Base-by-base conservation (phyloP, 1,140 invertebrate genomes). In the Camponotus floridanus region DNA sequence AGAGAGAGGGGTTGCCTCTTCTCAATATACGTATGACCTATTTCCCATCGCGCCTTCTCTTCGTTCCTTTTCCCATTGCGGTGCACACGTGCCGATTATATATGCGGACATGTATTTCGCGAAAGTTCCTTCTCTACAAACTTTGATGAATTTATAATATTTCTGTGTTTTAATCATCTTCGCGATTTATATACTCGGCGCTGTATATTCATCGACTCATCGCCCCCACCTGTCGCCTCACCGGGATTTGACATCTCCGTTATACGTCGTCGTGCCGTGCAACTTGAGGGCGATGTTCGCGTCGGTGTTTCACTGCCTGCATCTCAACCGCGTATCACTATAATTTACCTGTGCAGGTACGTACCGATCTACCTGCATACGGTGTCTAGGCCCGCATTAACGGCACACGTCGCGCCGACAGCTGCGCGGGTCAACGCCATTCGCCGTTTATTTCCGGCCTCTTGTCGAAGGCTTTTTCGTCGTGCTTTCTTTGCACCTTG, bases 371-470 rank as follows among this genome's bases (percentile, higher is more conserved):
- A 79, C 76, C 64, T 68, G 76, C 64, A 21, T 26, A 13, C n/a
- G 15, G 15, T 15, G 15, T 42, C 51, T 55, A 8, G 21, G 18
- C 39, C 36, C 18, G 62, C 48, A 26, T 45, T 68, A 51, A 78
- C 39, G 59, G 59, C 67, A 26, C 21, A 36, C 9, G n/a, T 59
- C 68, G 51, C 51, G 67, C 11, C 74, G 36, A 9, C 87, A 71
- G 71, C 64, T 59, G 73, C 83, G 85, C 90, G 87, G 94, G 94
- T 94, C 93, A 94, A 94, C 94, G 94, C 91, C 92, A 93, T 87
- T 76, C 86, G 88, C 83, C 88, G 92, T 92, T 94, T 94, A 94
- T 94, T 94, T 94, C 94, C 93, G 94, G 93, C 93, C 93, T 94
- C 11, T 51, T 51, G 26, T 31, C 7, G 42, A 15, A 15, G 15